Evolutionary conservation across 2,888 invertebrate genomes (phyloP).

Genomic region (Ceraclea dissimilis): DNA sequence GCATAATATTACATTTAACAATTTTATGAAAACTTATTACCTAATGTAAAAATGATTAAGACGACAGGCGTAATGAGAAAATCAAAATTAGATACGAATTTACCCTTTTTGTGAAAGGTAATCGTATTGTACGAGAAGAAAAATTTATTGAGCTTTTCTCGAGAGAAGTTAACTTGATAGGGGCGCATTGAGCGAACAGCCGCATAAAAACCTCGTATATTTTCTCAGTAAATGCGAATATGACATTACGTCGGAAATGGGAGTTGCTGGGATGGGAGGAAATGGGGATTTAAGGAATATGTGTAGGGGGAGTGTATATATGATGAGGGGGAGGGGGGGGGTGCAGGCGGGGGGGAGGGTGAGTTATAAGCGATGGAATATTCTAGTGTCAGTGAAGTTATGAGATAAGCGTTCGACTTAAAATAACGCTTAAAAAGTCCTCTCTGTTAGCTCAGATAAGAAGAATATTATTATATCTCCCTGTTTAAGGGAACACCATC

Average conservation of each 20-base stretch:
- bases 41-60: no score
- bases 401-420: constrained; percentile 14
- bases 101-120: background rate
- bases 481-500: background rate
- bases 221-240: constrained; percentile 23
- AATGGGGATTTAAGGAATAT: background rate
- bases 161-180: constrained; percentile 4
- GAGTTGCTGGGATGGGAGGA: background rate
- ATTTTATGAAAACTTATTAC: no score
- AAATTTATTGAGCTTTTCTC: background rate
- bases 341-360: constrained; percentile 1
- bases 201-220: constrained; percentile 21
- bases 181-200: constrained; percentile 11
- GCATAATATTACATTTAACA: no score
- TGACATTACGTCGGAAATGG: constrained; percentile 22
- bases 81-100: background rate
- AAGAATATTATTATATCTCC: background rate
- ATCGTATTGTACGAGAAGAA: background rate
- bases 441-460: constrained; percentile 7
- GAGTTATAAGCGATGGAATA: constrained; percentile 11
- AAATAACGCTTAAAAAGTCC: constrained; percentile 13
- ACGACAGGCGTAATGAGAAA: no score
- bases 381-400: constrained; percentile 14
- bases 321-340: background rate
- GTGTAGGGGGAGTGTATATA: background rate